Evolutionary conservation across 2,113 vertebrate species (phyloP).

Genomic region (Forbesichthys papilliferus): DNA sequence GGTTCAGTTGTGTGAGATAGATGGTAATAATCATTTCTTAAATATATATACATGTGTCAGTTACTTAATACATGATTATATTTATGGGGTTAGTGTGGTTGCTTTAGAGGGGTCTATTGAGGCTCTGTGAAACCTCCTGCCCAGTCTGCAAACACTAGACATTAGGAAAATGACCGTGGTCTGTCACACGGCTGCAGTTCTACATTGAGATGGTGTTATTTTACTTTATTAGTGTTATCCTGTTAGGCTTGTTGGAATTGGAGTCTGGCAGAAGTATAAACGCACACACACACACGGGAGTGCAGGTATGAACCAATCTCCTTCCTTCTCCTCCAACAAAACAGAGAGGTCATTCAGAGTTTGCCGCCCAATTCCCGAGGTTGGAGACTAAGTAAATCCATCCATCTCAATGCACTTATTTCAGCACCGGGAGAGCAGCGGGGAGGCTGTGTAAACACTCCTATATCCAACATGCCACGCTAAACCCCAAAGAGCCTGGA

Average conservation of each 20-base stretch:
- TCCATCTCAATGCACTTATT: conserved; percentile 78
- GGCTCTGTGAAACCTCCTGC: neutral
- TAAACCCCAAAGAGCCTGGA: conserved; percentile 76
- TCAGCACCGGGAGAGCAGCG: conserved; percentile 67
- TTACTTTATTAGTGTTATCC: neutral
- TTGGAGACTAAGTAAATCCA: conserved; percentile 77
- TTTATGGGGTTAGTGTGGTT: too few relatives aligned
- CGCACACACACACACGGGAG: neutral
- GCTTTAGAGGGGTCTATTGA: neutral
- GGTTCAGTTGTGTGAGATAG: too few relatives aligned
- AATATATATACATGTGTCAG: too few relatives aligned
- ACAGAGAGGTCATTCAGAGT: conserved; percentile 77
- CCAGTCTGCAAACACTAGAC: neutral
- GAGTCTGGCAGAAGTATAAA: neutral
- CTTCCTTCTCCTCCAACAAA: conserved; percentile 41
- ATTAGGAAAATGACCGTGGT: too few relatives aligned
- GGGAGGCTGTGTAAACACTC: conserved; percentile 77
- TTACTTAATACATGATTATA: too few relatives aligned
- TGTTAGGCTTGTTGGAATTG: neutral
- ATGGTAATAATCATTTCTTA: too few relatives aligned
- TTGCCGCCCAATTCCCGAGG: conserved; percentile 64
- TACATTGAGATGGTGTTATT: conserved; percentile 6
- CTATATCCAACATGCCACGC: conserved; percentile 72
- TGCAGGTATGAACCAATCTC: conserved; percentile 25
- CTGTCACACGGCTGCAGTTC: too few relatives aligned